phyloP scores from a whole-genome alignment of 2,113 vertebrate species.

The Aldabrachelys gigantea region DNA sequence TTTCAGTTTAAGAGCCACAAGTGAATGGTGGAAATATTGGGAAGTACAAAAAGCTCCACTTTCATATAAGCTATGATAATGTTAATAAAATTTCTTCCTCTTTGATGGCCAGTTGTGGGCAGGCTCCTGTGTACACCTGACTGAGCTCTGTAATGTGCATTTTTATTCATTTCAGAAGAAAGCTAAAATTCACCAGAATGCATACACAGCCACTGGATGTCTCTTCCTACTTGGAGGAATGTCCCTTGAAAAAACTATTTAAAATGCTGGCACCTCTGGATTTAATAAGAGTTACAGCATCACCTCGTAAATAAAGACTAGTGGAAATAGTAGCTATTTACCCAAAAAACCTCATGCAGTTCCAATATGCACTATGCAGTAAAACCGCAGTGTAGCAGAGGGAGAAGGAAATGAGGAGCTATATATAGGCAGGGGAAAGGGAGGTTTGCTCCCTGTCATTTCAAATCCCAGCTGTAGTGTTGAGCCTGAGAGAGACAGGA shows the following conservation, averaged over 20 bases:
- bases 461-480: no score
- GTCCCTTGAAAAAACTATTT: fast-evolving
- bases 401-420: neutral
- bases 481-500: neutral
- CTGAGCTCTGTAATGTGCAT: neutral
- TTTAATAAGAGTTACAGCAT: neutral
- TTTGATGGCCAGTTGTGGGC: neutral
- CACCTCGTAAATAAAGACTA: neutral
- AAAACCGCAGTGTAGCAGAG: neutral
- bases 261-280: neutral
- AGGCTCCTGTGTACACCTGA: neutral
- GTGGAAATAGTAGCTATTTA: neutral
- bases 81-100: neutral
- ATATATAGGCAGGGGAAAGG: neutral
- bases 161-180: neutral
- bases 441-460: no score
- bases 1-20: neutral
- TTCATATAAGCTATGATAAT: neutral
- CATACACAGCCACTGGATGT: neutral
- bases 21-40: constrained; percentile 3
- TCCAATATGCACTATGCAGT: neutral
- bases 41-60: neutral
- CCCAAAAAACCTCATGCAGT: neutral
- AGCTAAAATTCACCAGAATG: neutral
- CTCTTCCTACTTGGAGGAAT: neutral